Conservation (phyloP, 2,888 invertebrate species). For the Caenorhabditis sp. region DNA sequence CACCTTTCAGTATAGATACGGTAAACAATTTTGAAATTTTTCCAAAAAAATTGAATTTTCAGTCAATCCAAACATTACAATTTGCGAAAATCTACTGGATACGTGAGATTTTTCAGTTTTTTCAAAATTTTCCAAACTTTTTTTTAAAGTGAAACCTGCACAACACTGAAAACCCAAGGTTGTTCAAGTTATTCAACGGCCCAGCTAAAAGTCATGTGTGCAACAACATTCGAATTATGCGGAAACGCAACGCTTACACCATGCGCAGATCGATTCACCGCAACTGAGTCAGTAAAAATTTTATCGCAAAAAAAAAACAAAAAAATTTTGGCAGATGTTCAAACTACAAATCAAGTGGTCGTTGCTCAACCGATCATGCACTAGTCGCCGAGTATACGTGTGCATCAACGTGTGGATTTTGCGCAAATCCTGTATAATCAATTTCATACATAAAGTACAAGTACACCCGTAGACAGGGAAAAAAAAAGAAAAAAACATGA, state of each 20-base stretch:
- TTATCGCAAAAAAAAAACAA: too few species aligned
- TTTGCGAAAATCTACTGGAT: slow-evolving; percentile 17
- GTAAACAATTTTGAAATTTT: neutral
- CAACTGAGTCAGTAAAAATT: slow-evolving; percentile 24
- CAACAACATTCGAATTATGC: slow-evolving; percentile 33
- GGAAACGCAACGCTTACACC: slow-evolving; percentile 21
- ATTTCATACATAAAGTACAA: neutral
- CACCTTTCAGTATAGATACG: slow-evolving; percentile 31
- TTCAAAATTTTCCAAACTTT: neutral
- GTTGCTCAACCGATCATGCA: slow-evolving; percentile 22
- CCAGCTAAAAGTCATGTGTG: slow-evolving; percentile 34
- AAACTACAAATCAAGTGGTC: slow-evolving; percentile 13
- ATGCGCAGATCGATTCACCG: slow-evolving; percentile 27
- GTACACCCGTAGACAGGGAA: neutral
- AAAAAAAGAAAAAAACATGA: neutral
- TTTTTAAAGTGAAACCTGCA: slow-evolving; percentile 14
- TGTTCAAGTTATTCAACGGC: slow-evolving; percentile 15
- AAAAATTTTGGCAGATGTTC: slow-evolving; percentile 25
- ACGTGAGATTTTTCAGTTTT: slow-evolving; percentile 2
- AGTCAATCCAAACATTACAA: slow-evolving; percentile 4
- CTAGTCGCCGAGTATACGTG: slow-evolving; percentile 40
- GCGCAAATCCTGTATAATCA: slow-evolving; percentile 34
- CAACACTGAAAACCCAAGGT: slow-evolving; percentile 8
- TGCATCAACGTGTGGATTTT: slow-evolving; percentile 42
- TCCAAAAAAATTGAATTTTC: neutral